A percentile compares a stretch with the other conserved stretches of the same genome.
phyloP scores from a whole-genome alignment of 64 coral and sea anemone species.

The Acropora yongei region DNA sequence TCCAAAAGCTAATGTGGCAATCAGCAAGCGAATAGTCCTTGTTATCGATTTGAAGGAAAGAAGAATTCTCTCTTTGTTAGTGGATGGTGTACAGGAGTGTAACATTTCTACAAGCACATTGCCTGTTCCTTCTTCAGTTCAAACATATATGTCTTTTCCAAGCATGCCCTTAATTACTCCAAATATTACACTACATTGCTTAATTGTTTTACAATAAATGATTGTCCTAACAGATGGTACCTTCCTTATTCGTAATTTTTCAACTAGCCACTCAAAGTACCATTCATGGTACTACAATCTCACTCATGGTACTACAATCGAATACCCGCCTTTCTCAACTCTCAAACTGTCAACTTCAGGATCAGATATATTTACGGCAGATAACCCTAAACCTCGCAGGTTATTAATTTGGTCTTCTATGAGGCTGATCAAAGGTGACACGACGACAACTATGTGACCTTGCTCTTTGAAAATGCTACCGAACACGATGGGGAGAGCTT shows the following conservation, averaged over 20 bases:
- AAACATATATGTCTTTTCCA: slow-evolving; percentile 5
- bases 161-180: slow-evolving; percentile 51
- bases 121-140: not conserved
- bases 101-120: slow-evolving; percentile 70
- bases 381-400: too few species aligned
- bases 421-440: too few species aligned
- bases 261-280: slow-evolving; percentile 62
- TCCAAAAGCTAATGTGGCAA: slow-evolving; percentile 76
- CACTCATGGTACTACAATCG: too few species aligned
- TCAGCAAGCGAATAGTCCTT: slow-evolving; percentile 51
- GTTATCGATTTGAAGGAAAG: slow-evolving; percentile 30
- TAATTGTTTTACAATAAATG: slow-evolving; percentile 80
- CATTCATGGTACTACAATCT: too few species aligned
- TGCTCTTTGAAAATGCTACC: too few species aligned
- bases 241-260: slow-evolving; percentile 25
- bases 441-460: slow-evolving; percentile 10
- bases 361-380: too few species aligned
- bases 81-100: slow-evolving; percentile 65
- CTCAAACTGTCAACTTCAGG: too few species aligned
- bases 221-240: slow-evolving; percentile 38
- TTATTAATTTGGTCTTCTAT: too few species aligned
- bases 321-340: too few species aligned
- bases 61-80: slow-evolving; percentile 69
- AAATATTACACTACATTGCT: slow-evolving; percentile 50
- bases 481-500: too few species aligned